Evolutionary conservation across 2,113 vertebrate species (phyloP), one percentile per base, ranked within the genome.

Genomic region (Cardinalis cardinalis): DNA sequence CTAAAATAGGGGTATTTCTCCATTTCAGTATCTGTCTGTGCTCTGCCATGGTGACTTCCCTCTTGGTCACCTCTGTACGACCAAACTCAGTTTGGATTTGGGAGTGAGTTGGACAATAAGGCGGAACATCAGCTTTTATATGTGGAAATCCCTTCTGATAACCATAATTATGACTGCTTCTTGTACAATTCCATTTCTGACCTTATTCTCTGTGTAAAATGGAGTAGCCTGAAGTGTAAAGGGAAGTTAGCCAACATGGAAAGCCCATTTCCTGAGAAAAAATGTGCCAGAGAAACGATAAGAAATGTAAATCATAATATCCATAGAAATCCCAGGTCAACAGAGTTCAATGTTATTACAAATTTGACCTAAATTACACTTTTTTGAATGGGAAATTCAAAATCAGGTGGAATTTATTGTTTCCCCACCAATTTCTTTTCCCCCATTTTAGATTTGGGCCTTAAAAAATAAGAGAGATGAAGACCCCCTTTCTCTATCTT

Each of bases 401-500:
- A 81, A 41, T 61, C 4, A 20, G 2, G 5, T 63, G 6, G 9
- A 74, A 9, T 48, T 34, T 64, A 56, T 52, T 80, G 4, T 61
- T 80, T 58, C 18, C 17, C 12, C 2, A 1, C 3, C n/a, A 7
- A 55, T 36, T 59, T 68, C 6, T 28, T 34, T n/a, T 3, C 2
- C 5, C 1, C 2, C 0, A 13, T 51, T 91, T 75, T 64, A 79
- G 20, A 52, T 60, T 11, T 48, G 24, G 18, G 1, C 9, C 10
- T 60, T 72, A 31, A 6, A 32, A 34, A 79, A 38, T 24, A 71
- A 61, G 65, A 19, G 49, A 40, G 9, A 5, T 18, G 56, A 84
- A 38, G 4, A 1, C 2, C 5, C 7, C 4, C 8, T 52, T 71
- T 60, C 36, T 64, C 13, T 78, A 2, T 26, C 17, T 84, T 1